Evolutionary conservation across 2,888 invertebrate genomes (phyloP), one percentile per base, ranked within the genome.

Genomic region (Nomada fabriciana): DNA sequence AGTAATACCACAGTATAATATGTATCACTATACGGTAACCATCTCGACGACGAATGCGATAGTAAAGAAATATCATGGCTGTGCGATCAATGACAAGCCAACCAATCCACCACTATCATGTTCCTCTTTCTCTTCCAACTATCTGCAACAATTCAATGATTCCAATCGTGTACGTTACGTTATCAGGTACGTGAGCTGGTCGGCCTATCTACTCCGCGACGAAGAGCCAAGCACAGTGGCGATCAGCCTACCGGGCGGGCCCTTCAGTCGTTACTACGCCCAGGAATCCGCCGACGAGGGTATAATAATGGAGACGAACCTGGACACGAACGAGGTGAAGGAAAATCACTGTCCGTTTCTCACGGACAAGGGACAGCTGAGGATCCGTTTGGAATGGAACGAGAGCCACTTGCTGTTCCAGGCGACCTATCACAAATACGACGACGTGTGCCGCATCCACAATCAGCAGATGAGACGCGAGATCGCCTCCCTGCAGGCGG

Each of bases 391-490:
- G 68, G 97, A 97, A 91, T 97, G 97, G 97, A 96, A 96, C 89
- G 97, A 97, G 93, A 97, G 97, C 70, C 97, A 97, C 91, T 94
- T 97, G 75, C 95, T 97, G 77, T 97, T 97, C 93, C 97, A 97
- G 93, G 97, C 97, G 81, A 96, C 96, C 81, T 97, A 97, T 94
- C 97, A 97, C 94, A 96, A 97, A 91, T 97, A 97, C 93, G 97
- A 97, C 93, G 97, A 97, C 94, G 96, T 97, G 61, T 96, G 96
- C 89, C 95, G 97, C 86, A 94, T 97, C 82, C 97, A 97, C 94
- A 97, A 97, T 93, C 97, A 97, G 92, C 97, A 97, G 93, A 97
- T 97, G 97, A 96, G 96, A 91, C 96, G 97, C 65, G 97, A 97
- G 93, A 97, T 97, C 85, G 95, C 96, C 84, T 96, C 96, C 15